phyloP scores from a whole-genome alignment of 2,797 vertebrate genomes.

The Lithobates pipiens region DNA sequence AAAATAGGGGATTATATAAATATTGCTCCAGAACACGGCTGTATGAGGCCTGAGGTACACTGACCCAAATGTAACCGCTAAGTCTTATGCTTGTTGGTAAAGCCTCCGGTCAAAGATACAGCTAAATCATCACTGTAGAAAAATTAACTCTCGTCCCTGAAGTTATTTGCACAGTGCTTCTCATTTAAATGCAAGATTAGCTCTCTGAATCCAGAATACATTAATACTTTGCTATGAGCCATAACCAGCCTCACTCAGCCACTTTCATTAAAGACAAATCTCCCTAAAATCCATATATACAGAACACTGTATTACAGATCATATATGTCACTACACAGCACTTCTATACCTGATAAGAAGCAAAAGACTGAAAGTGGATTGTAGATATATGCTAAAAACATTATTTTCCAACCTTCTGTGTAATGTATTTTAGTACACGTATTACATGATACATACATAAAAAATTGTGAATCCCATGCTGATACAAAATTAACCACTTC shows the following conservation, averaged over 20 bases:
- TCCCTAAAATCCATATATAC: not conserved
- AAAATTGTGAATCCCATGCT: no score
- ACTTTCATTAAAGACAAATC: not conserved
- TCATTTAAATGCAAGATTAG: conserved; percentile 31
- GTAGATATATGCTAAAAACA: no score
- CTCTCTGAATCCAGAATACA: conserved; percentile 28
- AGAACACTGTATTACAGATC: not conserved
- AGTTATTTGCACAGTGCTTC: conserved; percentile 28
- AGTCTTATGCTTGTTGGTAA: conserved; percentile 2
- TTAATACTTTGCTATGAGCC: conserved; percentile 19
- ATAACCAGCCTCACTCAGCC: conserved; percentile 4
- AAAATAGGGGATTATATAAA: no score
- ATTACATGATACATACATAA: no score
- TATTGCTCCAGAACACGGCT: not conserved
- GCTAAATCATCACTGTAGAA: conserved; percentile 12
- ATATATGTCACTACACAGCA: not conserved
- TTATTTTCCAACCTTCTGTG: no score
- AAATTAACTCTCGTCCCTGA: not conserved
- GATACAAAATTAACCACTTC: no score
- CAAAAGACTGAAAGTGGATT: no score
- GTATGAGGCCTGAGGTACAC: not conserved
- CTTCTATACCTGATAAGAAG: not conserved
- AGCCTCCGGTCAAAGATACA: conserved; percentile 19
- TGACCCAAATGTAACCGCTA: not conserved
- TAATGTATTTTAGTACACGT: no score